These are phyloP conservation scores for Axis porcinus DNA, from an alignment of 2,113 vertebrate genomes.

Conservation along the genomic window DNA sequence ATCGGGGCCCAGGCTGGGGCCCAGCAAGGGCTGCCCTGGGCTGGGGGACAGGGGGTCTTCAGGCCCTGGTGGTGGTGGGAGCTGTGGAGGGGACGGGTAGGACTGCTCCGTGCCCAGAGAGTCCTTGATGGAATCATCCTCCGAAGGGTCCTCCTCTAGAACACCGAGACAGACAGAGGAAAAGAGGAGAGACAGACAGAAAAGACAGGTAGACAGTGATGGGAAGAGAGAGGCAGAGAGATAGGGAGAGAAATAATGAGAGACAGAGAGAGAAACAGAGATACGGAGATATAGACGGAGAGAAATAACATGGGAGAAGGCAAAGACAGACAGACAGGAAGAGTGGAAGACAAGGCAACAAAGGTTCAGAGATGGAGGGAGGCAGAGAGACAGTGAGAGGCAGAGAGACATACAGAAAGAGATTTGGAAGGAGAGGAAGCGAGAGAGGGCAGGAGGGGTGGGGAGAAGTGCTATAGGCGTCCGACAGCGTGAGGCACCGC, in stretches of 20 bases:
- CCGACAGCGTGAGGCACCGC: fast-evolving
- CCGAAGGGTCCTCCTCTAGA: constrained; percentile 91
- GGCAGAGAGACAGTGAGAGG: neutral
- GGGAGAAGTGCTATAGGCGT: neutral
- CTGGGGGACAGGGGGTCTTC: constrained; percentile 82
- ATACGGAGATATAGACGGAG: neutral
- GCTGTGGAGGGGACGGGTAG: constrained; percentile 85
- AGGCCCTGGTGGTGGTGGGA: constrained; percentile 71
- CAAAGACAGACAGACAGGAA: neutral
- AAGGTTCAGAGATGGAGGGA: neutral
- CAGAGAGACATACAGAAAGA: neutral
- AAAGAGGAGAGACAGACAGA: no score
- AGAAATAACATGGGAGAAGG: neutral
- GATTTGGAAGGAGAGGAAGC: neutral
- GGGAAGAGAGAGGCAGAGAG: neutral
- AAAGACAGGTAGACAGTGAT: fast-evolving
- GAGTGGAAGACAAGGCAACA: neutral
- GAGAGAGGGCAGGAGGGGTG: neutral
- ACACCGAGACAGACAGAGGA: constrained; percentile 40
- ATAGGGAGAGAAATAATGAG: neutral
- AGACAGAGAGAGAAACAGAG: neutral
- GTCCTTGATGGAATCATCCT: constrained; percentile 87
- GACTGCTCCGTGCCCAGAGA: constrained; percentile 81
- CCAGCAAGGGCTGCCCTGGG: constrained; percentile 78
- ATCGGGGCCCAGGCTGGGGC: constrained; percentile 69